Percentiles rank a stretch among this genome's conserved stretches.
Conservation (phyloP, 2,888 invertebrate species). For the Trissonchulus latispiculum region DNA sequence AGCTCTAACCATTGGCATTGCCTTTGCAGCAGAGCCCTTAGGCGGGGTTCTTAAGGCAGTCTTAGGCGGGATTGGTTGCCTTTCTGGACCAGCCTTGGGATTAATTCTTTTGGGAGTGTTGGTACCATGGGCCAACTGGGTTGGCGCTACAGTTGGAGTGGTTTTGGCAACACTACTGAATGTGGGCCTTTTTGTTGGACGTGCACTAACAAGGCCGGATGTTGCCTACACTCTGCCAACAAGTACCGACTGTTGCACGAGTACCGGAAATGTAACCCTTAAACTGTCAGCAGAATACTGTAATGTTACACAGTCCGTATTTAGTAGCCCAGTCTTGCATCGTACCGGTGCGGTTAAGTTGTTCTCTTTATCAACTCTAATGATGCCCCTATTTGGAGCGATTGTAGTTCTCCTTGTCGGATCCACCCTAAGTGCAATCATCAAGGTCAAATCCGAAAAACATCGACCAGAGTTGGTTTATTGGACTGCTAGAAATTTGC, state of each 20-base stretch:
- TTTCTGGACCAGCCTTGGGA: slow-evolving; percentile 18
- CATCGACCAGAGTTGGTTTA: no score
- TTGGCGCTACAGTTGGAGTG: slow-evolving; percentile 15
- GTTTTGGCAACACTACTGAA: not conserved
- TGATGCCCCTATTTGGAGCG: slow-evolving; percentile 19
- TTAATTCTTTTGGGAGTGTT: slow-evolving; percentile 20
- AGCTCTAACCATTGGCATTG: slow-evolving; percentile 10
- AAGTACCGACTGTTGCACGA: not conserved
- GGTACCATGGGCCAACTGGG: slow-evolving; percentile 19
- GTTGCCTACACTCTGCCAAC: slow-evolving; percentile 11
- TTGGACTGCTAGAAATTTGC: no score
- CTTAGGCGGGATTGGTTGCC: slow-evolving; percentile 3
- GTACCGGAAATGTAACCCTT: not conserved
- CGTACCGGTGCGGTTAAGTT: not conserved
- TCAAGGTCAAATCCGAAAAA: no score
- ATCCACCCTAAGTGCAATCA: slow-evolving; percentile 9
- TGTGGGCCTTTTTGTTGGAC: slow-evolving; percentile 18
- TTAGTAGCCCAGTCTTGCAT: not conserved
- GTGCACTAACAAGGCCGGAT: not conserved
- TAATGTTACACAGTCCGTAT: not conserved
- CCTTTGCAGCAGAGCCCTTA: slow-evolving; percentile 19
- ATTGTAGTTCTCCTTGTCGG: slow-evolving; percentile 9
- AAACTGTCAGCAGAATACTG: not conserved
- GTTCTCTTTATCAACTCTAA: slow-evolving; percentile 8
- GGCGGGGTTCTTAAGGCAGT: slow-evolving; percentile 19